Evolutionary conservation across 1,140 invertebrate genomes (phyloP), one percentile per base, ranked within the genome.

Genomic region (Drosophila triauraria): DNA sequence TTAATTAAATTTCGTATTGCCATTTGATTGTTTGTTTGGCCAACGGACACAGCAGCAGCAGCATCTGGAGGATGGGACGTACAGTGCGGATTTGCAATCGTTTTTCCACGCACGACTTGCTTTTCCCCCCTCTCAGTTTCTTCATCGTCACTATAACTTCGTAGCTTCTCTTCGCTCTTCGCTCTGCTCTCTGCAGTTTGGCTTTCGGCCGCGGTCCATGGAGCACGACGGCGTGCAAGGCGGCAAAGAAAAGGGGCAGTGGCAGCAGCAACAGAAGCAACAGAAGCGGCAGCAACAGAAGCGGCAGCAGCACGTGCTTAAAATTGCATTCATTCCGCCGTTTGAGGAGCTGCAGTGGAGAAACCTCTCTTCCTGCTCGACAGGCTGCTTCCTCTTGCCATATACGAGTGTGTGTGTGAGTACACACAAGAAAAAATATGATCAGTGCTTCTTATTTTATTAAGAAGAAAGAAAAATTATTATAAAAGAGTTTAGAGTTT

Each of bases 1-100:
- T 84, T 84, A 84, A 84, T 84, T 84, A 85, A 84, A 84, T 84
- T 84, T 81, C 78, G 54, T 51, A 81, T 81, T 77, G 82, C 56
- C 78, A 78, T 85, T 84, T 84, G 82, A 76, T 85, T 85, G 82
- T 80, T 80, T 85, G 67, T 72, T 84, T 77, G 40, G 17, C 12
- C 32, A 25, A 10, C 13, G 50, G 40, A 25, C 54, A 48, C 53
- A 47, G 13, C 48, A 35, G 6, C 13, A n/a, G 58, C 27, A 38
- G 30, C 38, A 47, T 32, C 25, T 32, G 72, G 40, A 23, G 70
- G 35, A 38, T 40, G 53, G 32, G 38, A 2, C 30, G 32, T 32
- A 13, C 10, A 20, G 17, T 53, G 30, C 32, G 60, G 60, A 67
- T 65, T 58, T 79, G 77, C 57, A 78, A 65, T 58, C 56, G 61